Evolutionary conservation across 2,113 vertebrate species (phyloP).

Genomic region (Anolis sagrei): DNA sequence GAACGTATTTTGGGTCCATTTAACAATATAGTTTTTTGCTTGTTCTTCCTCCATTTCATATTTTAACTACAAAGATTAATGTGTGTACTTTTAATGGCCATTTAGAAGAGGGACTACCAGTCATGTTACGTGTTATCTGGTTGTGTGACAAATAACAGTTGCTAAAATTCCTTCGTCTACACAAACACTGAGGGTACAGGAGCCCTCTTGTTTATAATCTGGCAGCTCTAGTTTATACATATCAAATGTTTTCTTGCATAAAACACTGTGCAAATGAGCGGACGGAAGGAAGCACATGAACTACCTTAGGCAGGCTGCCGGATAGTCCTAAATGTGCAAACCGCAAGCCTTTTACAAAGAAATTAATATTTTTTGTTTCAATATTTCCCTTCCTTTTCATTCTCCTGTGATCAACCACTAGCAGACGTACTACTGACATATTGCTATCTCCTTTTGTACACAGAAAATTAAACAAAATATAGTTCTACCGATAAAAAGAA

Average conservation of each 20-base stretch:
- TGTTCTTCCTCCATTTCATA: no score
- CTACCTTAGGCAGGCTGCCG: background rate
- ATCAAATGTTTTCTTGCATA: background rate
- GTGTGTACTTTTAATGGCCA: no score
- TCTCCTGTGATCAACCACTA: background rate
- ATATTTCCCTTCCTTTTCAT: background rate
- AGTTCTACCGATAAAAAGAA: constrained; percentile 18
- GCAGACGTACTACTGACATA: background rate
- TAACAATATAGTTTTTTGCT: no score
- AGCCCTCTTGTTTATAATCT: no score
- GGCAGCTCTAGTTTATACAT: background rate
- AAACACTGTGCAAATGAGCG: background rate
- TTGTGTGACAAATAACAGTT: no score
- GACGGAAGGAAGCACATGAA: background rate
- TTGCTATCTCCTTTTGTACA: background rate
- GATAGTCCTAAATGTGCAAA: background rate
- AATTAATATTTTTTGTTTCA: background rate
- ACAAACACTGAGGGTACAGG: no score
- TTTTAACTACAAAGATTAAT: no score
- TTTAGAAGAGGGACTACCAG: no score
- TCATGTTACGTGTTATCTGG: no score
- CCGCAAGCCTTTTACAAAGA: background rate
- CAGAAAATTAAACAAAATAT: constrained; percentile 13
- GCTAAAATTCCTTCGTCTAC: no score
- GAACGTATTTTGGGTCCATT: no score